Conservation (phyloP, 2,888 invertebrate genomes). For the Cephus rjabovi region DNA sequence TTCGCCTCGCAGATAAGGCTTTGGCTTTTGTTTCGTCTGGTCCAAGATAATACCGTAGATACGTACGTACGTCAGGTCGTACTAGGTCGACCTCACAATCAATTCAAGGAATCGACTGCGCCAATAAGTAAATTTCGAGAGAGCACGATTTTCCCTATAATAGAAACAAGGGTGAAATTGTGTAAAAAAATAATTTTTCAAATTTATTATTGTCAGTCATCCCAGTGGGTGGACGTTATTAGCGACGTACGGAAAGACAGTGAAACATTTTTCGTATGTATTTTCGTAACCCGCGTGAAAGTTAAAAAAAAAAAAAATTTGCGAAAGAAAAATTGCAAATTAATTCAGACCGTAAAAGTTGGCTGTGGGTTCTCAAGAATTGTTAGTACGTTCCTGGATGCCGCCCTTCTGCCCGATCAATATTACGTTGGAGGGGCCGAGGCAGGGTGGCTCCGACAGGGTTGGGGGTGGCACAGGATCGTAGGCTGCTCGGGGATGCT, state of each 20-base stretch:
- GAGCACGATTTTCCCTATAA: neutral
- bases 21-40: neutral
- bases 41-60: neutral
- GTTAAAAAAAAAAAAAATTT: neutral
- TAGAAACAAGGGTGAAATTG: neutral
- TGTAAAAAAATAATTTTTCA: neutral
- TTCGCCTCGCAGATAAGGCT: neutral
- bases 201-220: neutral
- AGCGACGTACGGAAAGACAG: neutral
- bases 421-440: slow-evolving; percentile 64
- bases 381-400: slow-evolving; percentile 58
- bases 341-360: neutral
- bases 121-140: neutral
- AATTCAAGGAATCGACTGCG: neutral
- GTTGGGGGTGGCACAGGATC: slow-evolving; percentile 33
- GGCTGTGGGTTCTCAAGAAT: slow-evolving; percentile 39
- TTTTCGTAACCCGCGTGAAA: neutral
- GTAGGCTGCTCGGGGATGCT: slow-evolving; percentile 19
- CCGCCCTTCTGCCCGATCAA: slow-evolving; percentile 67
- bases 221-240: neutral
- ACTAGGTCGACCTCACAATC: neutral
- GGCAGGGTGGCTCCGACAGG: slow-evolving; percentile 42
- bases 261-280: neutral
- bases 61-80: neutral
- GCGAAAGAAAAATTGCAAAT: neutral